Evolutionary conservation across 2,797 vertebrate genomes (phyloP), one percentile per base, ranked within the genome.

Genomic region (Anguilla obscura): DNA sequence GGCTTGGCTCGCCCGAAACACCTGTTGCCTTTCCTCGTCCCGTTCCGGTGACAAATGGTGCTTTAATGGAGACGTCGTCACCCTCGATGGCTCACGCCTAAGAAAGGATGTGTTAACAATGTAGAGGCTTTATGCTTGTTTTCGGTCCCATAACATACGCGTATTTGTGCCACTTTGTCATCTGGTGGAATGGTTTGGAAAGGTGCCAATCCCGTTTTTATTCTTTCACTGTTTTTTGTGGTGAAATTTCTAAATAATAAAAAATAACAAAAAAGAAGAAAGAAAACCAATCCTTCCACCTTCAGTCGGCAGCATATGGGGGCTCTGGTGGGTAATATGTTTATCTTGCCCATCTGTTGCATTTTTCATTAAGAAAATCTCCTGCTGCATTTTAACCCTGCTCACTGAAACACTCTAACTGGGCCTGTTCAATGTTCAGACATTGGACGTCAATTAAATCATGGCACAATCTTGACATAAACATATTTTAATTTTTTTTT

Each of bases 361-460:
- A 87, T 95, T 95, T 96, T 95, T 95, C 94, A 95, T 95, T 95
- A 95, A 94, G 94, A 94, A 94, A 94, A 95, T 95, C 94, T 95
- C 95, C 94, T 94, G 93, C 93, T 94, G 92, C 93, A 92, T 94
- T 88, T 95, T 95, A 94, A 92, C 92, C 93, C 89, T 93, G 94
- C 93, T 84, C 91, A 92, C 94, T 93, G 93, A 94, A 93, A 95
- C 94, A 94, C 94, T 94, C 92, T 91, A 88, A 88, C 60, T 91
- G 92, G 92, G 93, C 93, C 93, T 94, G 92, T 86, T 92, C 90
- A 92, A 58, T 90, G 89, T 88, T 88, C 93, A 94, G 94, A 93
- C 93, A 92, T 94, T 90, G 92, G 91, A 93, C 93, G 90, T 93
- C 91, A 92, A 85, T 89, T 92, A 91, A 94, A 93, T 93, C 92